Base-by-base conservation (phyloP, 2,797 vertebrate genomes). In the Gadopsis bispinosus region DNA sequence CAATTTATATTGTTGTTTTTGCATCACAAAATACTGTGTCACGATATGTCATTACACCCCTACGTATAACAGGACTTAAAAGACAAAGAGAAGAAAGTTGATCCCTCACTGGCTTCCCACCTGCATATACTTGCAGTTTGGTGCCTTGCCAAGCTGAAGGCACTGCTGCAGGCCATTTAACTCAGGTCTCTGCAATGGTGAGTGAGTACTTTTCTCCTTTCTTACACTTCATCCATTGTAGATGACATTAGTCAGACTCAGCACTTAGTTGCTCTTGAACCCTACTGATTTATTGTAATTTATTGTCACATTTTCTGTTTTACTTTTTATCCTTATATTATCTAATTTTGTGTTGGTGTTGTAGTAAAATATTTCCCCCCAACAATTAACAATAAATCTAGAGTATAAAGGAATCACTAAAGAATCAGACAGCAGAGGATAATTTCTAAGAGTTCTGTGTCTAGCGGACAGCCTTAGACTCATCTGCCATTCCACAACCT, bases 31-130 rank as follows among this genome's bases (percentile, higher is more conserved):
- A 56, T 70, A 26, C 33, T 54, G 11, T 51, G 47, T 33, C 48
- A 35, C 5, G 14, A 26, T 37, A 77, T 56, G 22, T 59, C n/a
- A 51, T 58, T 45, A 16, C 37, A 62, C 9, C 11, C 3, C 10
- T 62, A 20, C 19, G 53, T 68, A n/a, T 73, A 43, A 64, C 53
- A 31, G n/a, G n/a, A 10, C 17, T 60, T 61, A 55, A 64, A 67
- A 56, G 33, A 50, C 22, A 45, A 43, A 50, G 19, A 60, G 9
- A 65, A 37, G 16, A 17, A 37, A 39, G 2, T 9, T 39, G 48
- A 45, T 68, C 13, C 29, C 53, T 73, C 35, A 31, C 35, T 69
- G 58, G 13, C 14, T 69, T 73, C 43, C 26, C 22, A 63, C 26
- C 19, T n/a, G 3, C 1, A 45, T 62, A 62, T 55, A 63, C 0